These are phyloP conservation scores for Micromussa lordhowensis DNA, from an alignment of 92 coral and sea anemone genomes.

Conservation along the genomic window DNA sequence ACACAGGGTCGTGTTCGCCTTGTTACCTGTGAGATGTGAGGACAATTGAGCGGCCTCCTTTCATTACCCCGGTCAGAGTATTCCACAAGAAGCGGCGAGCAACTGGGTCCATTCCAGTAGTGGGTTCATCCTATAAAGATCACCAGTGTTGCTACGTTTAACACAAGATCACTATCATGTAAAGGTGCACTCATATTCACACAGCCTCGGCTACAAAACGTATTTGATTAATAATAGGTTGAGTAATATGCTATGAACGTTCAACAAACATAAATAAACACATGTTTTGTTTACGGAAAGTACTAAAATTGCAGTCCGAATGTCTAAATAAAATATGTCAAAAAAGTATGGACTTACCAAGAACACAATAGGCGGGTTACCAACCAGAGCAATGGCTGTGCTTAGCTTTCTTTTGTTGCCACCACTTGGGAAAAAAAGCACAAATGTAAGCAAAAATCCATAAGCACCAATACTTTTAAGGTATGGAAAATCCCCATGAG, in stretches of 20 bases:
- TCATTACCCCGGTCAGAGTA: conserved; percentile 73
- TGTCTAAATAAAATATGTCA: too few species aligned
- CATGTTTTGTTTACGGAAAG: too few species aligned
- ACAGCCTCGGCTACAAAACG: not conserved
- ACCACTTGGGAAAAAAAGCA: conserved; percentile 59
- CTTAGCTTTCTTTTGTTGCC: conserved; percentile 93
- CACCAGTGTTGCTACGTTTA: not conserved
- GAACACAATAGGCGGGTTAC: conserved; percentile 92
- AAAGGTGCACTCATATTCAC: not conserved
- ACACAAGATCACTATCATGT: not conserved
- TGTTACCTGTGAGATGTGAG: conserved; percentile 90
- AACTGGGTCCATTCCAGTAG: conserved; percentile 92
- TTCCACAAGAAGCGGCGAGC: conserved; percentile 91
- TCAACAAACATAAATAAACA: too few species aligned
- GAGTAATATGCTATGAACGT: not conserved
- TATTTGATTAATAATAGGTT: too few species aligned
- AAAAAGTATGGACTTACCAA: conserved; percentile 66
- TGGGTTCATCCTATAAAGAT: conserved; percentile 80
- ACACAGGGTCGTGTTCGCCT: not conserved
- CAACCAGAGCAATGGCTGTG: conserved; percentile 95
- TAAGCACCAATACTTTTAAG: too few species aligned
- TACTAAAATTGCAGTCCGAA: too few species aligned
- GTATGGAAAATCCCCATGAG: too few species aligned
- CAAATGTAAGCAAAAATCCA: not conserved
- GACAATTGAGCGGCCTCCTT: conserved; percentile 87